Percentiles rank a stretch among this genome's conserved stretches.
Evolutionary conservation across 2,113 vertebrate species (phyloP).

Genomic region (Amblyopsis rosae): DNA sequence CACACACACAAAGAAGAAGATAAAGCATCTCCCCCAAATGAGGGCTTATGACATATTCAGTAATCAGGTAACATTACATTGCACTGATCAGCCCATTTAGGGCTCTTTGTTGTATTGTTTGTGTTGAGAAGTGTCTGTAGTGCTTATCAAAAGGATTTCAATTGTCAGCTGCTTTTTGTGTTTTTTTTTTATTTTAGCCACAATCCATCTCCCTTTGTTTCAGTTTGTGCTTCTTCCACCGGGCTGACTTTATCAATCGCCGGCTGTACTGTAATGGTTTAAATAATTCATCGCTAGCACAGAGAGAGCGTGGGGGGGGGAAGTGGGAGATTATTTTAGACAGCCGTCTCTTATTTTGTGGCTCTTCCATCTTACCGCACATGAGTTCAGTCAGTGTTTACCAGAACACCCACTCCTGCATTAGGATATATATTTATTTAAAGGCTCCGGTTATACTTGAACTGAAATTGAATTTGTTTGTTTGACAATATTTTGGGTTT

Average conservation of each 20-base stretch:
- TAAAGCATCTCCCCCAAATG: background rate
- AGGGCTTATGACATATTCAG: background rate
- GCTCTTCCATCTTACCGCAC: conserved; percentile 24
- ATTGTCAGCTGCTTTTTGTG: conserved; percentile 11
- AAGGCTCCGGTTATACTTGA: background rate
- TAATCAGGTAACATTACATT: background rate
- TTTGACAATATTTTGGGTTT: no score
- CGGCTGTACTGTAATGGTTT: conserved; percentile 36
- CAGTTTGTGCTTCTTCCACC: conserved; percentile 27
- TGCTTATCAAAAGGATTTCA: conserved; percentile 8
- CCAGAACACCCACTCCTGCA: background rate
- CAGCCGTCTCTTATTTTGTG: conserved; percentile 40
- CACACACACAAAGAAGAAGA: background rate
- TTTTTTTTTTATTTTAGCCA: background rate
- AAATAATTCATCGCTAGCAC: conserved; percentile 47
- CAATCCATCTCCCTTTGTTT: conserved; percentile 27
- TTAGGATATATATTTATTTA: background rate
- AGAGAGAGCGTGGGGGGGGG: background rate
- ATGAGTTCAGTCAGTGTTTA: conserved; percentile 30
- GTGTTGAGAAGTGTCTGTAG: conserved; percentile 9
- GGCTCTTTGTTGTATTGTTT: conserved; percentile 28
- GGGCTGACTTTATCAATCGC: conserved; percentile 36
- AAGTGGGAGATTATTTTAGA: conserved; percentile 41
- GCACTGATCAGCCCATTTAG: conserved; percentile 1
- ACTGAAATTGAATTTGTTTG: no score